phyloP scores from a whole-genome alignment of 2,888 invertebrate species.

The Oxyteleia sp. region DNA sequence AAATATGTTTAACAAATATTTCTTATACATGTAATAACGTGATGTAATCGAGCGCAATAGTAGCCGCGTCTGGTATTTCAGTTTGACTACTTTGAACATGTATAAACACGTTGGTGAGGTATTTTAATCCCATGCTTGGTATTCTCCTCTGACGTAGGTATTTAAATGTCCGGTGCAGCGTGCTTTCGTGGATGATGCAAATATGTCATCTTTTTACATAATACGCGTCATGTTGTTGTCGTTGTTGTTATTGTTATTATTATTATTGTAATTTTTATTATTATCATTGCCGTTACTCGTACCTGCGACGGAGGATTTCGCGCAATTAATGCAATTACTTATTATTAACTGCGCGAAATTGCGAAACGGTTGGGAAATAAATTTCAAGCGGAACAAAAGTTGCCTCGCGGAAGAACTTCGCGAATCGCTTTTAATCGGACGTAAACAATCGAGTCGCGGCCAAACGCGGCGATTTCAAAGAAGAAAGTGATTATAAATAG shows the following conservation, averaged over 20 bases:
- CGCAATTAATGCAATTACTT: not conserved
- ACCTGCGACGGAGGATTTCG: not conserved
- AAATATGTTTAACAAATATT: no score
- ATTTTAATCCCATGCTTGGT: conserved; percentile 48
- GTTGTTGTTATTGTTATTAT: no score
- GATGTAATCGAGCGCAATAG: conserved; percentile 46
- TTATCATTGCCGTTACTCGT: not conserved
- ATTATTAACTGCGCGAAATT: not conserved
- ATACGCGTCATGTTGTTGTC: not conserved
- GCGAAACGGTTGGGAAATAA: not conserved
- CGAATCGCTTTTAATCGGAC: not conserved
- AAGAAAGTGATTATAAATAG: conserved; percentile 56
- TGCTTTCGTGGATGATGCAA: conserved; percentile 24
- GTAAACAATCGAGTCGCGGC: not conserved
- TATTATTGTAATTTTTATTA: not conserved
- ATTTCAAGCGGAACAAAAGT: no score
- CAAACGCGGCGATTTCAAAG: not conserved
- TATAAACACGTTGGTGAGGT: conserved; percentile 44
- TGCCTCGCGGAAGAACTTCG: not conserved
- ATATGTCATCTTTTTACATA: conserved; percentile 35
- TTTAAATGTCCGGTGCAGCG: conserved; percentile 20
- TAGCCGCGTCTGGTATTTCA: conserved; percentile 37
- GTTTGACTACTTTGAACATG: conserved; percentile 25
- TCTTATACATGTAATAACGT: conserved; percentile 31
- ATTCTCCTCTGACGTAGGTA: conserved; percentile 39